phyloP scores from a whole-genome alignment of 2,113 vertebrate species.

The Pristiophorus japonicus region DNA sequence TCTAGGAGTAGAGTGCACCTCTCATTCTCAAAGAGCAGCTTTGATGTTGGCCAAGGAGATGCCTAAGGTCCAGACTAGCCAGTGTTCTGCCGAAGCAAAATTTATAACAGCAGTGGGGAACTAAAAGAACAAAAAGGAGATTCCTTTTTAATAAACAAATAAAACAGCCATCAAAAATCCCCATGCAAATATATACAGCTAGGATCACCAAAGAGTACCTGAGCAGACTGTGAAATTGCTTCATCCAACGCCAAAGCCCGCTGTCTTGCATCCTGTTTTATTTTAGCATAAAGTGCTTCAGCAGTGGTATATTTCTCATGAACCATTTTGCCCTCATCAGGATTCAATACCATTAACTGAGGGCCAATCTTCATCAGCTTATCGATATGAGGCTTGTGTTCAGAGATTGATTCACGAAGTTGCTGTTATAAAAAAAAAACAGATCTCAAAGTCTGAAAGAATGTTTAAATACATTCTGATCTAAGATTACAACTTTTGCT shows the following conservation, averaged over 20 bases:
- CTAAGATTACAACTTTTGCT: neutral
- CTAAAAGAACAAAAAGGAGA: neutral
- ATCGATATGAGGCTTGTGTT: slow-evolving; percentile 97
- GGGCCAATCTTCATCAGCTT: slow-evolving; percentile 95
- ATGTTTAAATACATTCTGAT: neutral
- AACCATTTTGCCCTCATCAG: slow-evolving; percentile 75
- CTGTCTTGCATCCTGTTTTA: slow-evolving; percentile 87
- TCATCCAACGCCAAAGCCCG: slow-evolving; percentile 79
- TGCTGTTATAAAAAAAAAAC: slow-evolving; percentile 58
- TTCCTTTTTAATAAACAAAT: neutral
- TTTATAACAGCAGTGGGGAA: neutral
- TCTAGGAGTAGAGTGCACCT: neutral
- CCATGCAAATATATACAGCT: too few species aligned
- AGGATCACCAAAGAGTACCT: slow-evolving; percentile 78
- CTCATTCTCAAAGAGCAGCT: neutral
- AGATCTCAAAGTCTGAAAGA: neutral
- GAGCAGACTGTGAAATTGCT: slow-evolving; percentile 83
- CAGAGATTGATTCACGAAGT: slow-evolving; percentile 86
- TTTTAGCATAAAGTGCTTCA: slow-evolving; percentile 69
- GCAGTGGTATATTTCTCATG: slow-evolving; percentile 70
- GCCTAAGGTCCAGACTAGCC: neutral
- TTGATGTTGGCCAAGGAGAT: neutral
- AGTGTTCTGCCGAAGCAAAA: neutral
- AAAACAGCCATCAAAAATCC: neutral
- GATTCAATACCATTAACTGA: slow-evolving; percentile 80